Evolutionary conservation across 2,888 invertebrate species (phyloP), one percentile per base, ranked within the genome.

Genomic region (Lepidocyrtoides sp.): DNA sequence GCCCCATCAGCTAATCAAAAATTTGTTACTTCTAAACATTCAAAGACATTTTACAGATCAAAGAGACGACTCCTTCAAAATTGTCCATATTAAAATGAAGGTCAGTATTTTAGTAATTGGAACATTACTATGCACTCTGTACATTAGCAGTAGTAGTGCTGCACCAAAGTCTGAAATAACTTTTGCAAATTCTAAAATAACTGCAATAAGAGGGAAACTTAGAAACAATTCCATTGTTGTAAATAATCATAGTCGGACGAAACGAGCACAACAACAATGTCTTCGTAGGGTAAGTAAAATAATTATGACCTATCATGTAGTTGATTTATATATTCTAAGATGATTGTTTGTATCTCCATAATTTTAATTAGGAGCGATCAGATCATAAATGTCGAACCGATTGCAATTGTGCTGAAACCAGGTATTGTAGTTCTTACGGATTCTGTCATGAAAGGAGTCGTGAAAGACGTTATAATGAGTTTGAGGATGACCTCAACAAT

Each of bases 361-460:
- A 57, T 75, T 29, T 66, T 14, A 20, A 8, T 2, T 12, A 81
- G 60, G 81, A 54, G 36, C 57, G 17, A 7, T 51, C 12, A 26
- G 36, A 7, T 10, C 82, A 82, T 41, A 20, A 41, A 4, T 86
- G 86, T 17, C 57, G 41, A 0, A 44, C 7, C 20, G 77, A 75
- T 29, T 86, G 86, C 26, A 29, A 86, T 2, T 86, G 86, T 29
- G 17, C 3, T 10, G 0, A 12, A 0, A 0, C 5, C 2, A 36
- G 86, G 0, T 77, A 86, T 29, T 86, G 86, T 20, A 86, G 60
- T 77, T 5, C 57, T 2, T 86, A 77, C 23, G 86, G 86, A 14
- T 86, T 26, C 57, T 86, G 86, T 44, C 86, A 86, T 29, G 57
- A 72, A 3, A 44, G 72, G 36, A 41, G 17, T 12, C 69, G 72